Conservation (phyloP, 2,888 invertebrate species). For the Protonemura montana region DNA sequence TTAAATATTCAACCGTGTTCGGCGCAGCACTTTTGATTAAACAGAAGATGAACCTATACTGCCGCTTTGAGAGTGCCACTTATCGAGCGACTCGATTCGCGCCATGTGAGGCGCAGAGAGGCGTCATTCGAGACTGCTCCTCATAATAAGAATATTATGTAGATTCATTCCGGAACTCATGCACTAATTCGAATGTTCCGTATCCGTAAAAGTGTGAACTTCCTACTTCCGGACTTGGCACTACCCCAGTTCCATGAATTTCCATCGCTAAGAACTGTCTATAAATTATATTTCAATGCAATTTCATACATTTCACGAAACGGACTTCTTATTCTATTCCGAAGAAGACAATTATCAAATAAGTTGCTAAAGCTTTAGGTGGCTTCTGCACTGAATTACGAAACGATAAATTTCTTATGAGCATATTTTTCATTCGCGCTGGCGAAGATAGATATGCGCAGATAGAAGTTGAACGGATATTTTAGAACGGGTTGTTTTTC, state of each 20-base stretch:
- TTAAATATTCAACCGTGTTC: slow-evolving; percentile 5
- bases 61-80: neutral
- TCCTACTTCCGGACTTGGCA: slow-evolving; percentile 37
- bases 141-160: slow-evolving; percentile 23
- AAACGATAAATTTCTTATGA: slow-evolving; percentile 7
- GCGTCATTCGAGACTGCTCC: neutral
- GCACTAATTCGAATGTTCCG: slow-evolving; percentile 43
- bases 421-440: neutral
- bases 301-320: neutral
- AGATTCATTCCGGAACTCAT: slow-evolving; percentile 39
- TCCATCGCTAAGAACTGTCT: slow-evolving; percentile 30
- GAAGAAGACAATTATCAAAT: neutral
- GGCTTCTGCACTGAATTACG: neutral
- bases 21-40: slow-evolving; percentile 18
- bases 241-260: slow-evolving; percentile 33
- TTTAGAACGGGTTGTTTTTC: neutral
- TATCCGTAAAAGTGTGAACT: slow-evolving; percentile 42
- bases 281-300: slow-evolving; percentile 3
- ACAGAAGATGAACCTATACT: neutral
- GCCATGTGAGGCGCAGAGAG: neutral
- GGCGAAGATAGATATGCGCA: neutral
- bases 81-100: neutral
- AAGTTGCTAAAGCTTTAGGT: neutral
- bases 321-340: slow-evolving; percentile 1
- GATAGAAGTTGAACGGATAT: neutral